Percentiles rank a stretch among this genome's conserved stretches.
Conservation (phyloP, 2,888 invertebrate species). For the Gandaritis pyraliata region DNA sequence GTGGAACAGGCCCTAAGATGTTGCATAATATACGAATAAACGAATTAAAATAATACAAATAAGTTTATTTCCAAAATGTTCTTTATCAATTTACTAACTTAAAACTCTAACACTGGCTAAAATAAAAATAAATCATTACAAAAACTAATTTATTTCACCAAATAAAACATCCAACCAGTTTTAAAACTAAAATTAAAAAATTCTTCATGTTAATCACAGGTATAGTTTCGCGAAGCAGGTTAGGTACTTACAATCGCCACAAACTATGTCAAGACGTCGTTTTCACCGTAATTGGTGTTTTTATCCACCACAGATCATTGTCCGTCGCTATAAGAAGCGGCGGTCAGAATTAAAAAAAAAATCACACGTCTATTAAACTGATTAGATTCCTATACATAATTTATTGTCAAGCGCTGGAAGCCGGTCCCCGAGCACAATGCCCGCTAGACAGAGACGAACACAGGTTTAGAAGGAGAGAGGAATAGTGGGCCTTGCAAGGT, state of each 20-base stretch:
- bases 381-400: slow-evolving; percentile 83
- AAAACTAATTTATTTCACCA: not conserved
- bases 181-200: slow-evolving; percentile 1
- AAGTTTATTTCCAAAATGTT: too few species aligned
- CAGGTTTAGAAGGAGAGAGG: slow-evolving; percentile 68
- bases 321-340: slow-evolving; percentile 59
- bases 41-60: too few species aligned
- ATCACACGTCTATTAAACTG: slow-evolving; percentile 81
- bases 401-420: slow-evolving; percentile 77
- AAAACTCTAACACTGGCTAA: not conserved
- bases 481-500: slow-evolving; percentile 84
- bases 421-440: slow-evolving; percentile 77
- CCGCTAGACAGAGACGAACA: slow-evolving; percentile 71
- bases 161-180: not conserved
- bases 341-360: slow-evolving; percentile 63
- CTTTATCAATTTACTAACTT: not conserved
- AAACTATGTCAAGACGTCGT: slow-evolving; percentile 42
- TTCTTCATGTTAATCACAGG: not conserved
- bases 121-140: not conserved
- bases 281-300: slow-evolving; percentile 45
- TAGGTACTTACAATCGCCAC: slow-evolving; percentile 16
- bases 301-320: slow-evolving; percentile 46
- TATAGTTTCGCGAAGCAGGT: slow-evolving; percentile 26
- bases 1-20: too few species aligned
- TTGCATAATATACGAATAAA: too few species aligned